These are phyloP conservation scores for Sebastes vulpes DNA, from an alignment of 2,797 vertebrate genomes.

Conservation along the genomic window DNA sequence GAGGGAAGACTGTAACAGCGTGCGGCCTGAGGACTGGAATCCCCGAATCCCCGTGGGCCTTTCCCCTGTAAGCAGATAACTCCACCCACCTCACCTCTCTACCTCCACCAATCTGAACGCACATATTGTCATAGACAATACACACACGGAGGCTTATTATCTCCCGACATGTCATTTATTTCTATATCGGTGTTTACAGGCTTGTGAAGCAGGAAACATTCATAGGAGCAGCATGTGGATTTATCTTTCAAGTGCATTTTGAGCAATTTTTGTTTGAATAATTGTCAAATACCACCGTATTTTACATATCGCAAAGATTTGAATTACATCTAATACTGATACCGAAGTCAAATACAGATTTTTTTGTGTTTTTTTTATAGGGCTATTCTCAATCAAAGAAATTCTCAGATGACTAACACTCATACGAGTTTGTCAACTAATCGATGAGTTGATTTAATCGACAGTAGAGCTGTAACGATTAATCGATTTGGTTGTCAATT, in stretches of 20 bases:
- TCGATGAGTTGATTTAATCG: too few species aligned
- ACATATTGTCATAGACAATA: constrained; percentile 10
- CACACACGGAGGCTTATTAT: not conserved
- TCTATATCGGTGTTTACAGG: not conserved
- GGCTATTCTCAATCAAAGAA: too few species aligned
- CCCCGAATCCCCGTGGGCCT: constrained; percentile 89
- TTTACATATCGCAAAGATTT: not conserved
- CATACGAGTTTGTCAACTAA: too few species aligned
- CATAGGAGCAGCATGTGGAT: not conserved
- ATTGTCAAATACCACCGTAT: not conserved
- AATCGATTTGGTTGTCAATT: too few species aligned
- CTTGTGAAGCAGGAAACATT: not conserved
- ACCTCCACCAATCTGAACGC: constrained; percentile 9
- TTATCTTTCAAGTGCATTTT: constrained; percentile 6
- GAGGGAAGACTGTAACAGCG: constrained; percentile 88
- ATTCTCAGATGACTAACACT: too few species aligned
- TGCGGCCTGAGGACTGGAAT: constrained; percentile 89
- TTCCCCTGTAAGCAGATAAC: constrained; percentile 85
- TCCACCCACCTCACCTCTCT: constrained; percentile 34
- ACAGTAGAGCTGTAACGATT: too few species aligned
- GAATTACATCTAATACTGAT: not conserved
- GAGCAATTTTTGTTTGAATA: not conserved
- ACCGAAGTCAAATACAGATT: not conserved
- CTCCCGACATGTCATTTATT: not conserved
- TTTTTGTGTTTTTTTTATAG: not conserved